Percentiles rank a stretch among this genome's conserved stretches.
These are phyloP conservation scores for Tragelaphus strepsiceros DNA, from an alignment of 2,113 vertebrate genomes.

Conservation along the genomic window DNA sequence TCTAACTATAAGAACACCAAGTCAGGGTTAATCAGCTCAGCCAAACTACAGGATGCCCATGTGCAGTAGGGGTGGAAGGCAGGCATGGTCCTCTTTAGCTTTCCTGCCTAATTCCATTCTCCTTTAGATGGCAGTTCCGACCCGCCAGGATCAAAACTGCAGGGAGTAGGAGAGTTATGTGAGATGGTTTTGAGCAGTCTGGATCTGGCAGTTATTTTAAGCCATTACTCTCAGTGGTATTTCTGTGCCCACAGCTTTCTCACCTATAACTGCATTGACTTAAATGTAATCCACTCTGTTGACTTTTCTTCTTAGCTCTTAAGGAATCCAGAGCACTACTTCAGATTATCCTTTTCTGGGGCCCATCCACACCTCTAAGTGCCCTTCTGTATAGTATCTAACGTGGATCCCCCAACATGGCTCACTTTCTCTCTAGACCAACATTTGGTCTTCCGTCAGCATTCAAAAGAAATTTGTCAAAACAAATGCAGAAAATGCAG, in stretches of 20 bases:
- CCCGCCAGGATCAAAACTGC: neutral
- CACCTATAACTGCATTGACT: neutral
- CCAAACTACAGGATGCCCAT: neutral
- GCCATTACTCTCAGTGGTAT: neutral
- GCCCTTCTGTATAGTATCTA: neutral
- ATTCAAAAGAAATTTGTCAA: neutral
- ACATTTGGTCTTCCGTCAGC: neutral
- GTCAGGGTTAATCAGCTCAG: neutral
- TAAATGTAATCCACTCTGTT: neutral
- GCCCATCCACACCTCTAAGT: neutral
- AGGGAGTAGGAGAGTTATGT: neutral
- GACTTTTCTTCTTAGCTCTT: neutral
- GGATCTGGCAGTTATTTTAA: neutral
- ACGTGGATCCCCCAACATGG: neutral
- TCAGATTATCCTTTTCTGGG: neutral
- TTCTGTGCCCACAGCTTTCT: neutral
- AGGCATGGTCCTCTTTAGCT: neutral
- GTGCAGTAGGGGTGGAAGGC: neutral
- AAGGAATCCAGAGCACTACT: neutral
- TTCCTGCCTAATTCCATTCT: neutral
- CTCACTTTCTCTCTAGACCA: neutral
- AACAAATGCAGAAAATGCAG: neutral
- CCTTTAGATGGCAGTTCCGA: neutral
- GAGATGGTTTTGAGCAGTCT: neutral
- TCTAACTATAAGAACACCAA: neutral